Base-by-base conservation (phyloP, 2,797 vertebrate species). In the Cossypha heuglini region DNA sequence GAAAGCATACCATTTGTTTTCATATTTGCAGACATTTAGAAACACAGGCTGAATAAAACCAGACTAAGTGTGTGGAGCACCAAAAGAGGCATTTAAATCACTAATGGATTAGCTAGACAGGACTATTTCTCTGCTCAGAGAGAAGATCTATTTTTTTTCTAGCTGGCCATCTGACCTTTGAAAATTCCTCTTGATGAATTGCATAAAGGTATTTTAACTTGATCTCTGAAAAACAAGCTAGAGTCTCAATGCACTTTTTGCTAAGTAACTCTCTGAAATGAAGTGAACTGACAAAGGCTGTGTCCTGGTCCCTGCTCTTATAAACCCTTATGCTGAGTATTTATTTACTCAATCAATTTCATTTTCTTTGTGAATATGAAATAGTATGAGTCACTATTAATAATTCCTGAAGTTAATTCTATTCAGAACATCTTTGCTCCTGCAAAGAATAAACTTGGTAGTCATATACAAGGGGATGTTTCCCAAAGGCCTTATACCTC, bases 61-160 rank as follows among this genome's bases (percentile, higher is more conserved):
- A 9, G 18, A 61, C 57, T 63, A 40, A 80, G 24, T 64, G 20
- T 80, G 52, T 42, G 29, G 45, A 88, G 59, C 42, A 92, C 46
- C 72, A 90, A 95, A 95, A 58, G 59, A 55, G 82, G 57, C 63
- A 92, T 92, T 92, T 80, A 55, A 90, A 35, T 86, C 45, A 63
- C 45, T 88, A 72, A 78, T 54, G 62, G 62, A 93, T 95, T 95
- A 95, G n/a, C 22, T 83, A 68, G 69, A 58, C 12, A 67, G 48
- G 13, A 79, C 69, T 71, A 68, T 69, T 88, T 75, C 69, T 95
- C 66, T 90, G 43, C 66, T 81, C 33, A 78, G 66, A 57, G 73
- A 54, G 88, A 83, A 55, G 10, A 73, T 21, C 46, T 40, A n/a
- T 11, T 54, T 89, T 92, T 51, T 94, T 84, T 38, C 40, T 28